These are phyloP conservation scores for Heteropelma amictum DNA, from an alignment of 2,888 invertebrate genomes.

Conservation along the genomic window DNA sequence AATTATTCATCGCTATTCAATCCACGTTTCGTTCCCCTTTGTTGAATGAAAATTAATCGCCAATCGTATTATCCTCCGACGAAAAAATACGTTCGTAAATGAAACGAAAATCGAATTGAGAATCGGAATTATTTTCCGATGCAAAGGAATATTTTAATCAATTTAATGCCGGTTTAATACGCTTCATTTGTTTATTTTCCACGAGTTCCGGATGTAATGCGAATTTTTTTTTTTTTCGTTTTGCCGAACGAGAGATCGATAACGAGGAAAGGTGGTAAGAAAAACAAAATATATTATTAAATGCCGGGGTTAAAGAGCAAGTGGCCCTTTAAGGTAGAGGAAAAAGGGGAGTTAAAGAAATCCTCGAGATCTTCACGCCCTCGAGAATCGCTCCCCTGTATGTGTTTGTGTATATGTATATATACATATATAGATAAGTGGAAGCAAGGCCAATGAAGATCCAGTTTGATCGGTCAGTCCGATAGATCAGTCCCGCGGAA, in stretches of 20 bases:
- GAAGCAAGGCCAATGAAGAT: constrained; percentile 49
- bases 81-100: no score
- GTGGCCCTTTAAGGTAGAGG: background rate
- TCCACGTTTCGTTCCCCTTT: no score
- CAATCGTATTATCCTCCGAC: no score
- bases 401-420: background rate
- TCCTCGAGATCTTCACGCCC: constrained; percentile 37
- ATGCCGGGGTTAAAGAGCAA: constrained; percentile 14
- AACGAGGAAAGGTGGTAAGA: constrained; percentile 17
- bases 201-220: background rate
- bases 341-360: background rate
- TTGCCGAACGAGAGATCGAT: constrained; percentile 64
- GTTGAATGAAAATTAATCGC: no score
- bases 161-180: no score
- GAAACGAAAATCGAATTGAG: no score
- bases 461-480: constrained; percentile 59
- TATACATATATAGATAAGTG: constrained; percentile 1
- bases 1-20: no score
- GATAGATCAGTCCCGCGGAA: constrained; percentile 61
- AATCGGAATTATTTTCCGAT: background rate
- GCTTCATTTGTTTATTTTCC: background rate
- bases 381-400: constrained; percentile 5
- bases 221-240: constrained; percentile 28
- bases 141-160: no score
- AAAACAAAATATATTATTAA: constrained; percentile 48